Base-by-base conservation (phyloP, 92 coral and sea anemone species). In the Parazoanthus darwini region DNA sequence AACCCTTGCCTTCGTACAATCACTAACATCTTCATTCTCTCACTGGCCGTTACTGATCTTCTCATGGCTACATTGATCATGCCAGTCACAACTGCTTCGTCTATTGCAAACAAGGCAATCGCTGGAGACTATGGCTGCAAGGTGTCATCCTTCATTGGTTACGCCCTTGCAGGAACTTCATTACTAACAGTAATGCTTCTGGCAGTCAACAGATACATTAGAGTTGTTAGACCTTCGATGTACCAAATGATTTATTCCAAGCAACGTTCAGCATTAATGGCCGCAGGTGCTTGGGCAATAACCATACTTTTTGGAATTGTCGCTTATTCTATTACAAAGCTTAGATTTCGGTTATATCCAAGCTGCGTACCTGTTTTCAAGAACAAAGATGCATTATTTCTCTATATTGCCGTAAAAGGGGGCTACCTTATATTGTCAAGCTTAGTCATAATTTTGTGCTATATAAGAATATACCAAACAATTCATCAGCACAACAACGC, bases 251-350 rank as follows among this genome's bases (percentile, higher is more conserved):
- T 70, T 23, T 70, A 70, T 36, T 70, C 75, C 8, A 70, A 70
- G 75, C 29, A 25, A n/a, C 29, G 75, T 70, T 70, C 75, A 70
- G 37, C 37, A n/a, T n/a, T 70, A 70, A 70, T 70, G 75, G 75
- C 75, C 11, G 13, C 37, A 6, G 75, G 29, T 25, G 75, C 37
- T 70, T 70, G 75, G 75, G n/a, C n/a, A 2, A 23, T 13, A 23
- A 70, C 37, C 23, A 22, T 70, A 70, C 11, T n/a, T 5, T 22
- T 25, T 5, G 33, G 11, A 4, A 25, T 9, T 70, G 38, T 33
- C 11, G 75, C 37, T 11, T 70, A 33, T 33, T n/a, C 37, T 70
- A 13, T 25, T 3, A 13, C 75, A 7, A 13, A 14, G 13, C 23
- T 70, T 70, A 4, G 37, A 33, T 70, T 70, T 22, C 29, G 18